A percentile compares a stretch with the other conserved stretches of the same genome.
Conservation (phyloP, 30 jellyfish, hydroid and myxozoan genomes). For the Pseudorhiza aurosa region DNA sequence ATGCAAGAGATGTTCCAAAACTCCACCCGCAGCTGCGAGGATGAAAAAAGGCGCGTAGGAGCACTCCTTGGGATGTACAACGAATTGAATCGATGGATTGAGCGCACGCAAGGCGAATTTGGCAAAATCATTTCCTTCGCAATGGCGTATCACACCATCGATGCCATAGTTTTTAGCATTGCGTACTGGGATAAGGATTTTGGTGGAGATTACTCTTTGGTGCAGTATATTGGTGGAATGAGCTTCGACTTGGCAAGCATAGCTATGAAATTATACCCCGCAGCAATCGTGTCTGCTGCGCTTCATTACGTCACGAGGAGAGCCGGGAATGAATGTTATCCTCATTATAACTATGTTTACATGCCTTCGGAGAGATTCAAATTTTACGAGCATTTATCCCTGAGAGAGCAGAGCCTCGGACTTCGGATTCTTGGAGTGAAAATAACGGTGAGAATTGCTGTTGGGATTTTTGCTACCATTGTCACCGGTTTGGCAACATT, state of each 20-base stretch:
- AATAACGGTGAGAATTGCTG: constrained; percentile 66
- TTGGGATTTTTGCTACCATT: constrained; percentile 71
- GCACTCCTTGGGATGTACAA: constrained; percentile 51
- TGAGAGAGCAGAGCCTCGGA: constrained; percentile 67
- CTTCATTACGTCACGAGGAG: constrained; percentile 50
- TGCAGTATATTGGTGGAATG: constrained; percentile 75
- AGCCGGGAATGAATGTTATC: constrained; percentile 69
- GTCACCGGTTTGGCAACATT: constrained; percentile 71
- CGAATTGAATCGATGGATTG: constrained; percentile 79
- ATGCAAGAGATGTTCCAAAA: constrained; percentile 56
- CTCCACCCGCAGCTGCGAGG: constrained; percentile 36
- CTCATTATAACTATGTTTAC: constrained; percentile 7
- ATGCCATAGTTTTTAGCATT: constrained; percentile 64
- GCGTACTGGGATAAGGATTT: constrained; percentile 78
- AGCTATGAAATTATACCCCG: constrained; percentile 80
- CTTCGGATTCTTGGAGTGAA: constrained; percentile 76
- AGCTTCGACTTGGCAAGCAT: constrained; percentile 71
- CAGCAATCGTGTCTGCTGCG: constrained; percentile 72
- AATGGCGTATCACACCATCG: constrained; percentile 74
- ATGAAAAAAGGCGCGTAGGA: constrained; percentile 45
- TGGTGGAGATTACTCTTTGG: constrained; percentile 56
- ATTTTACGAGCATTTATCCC: constrained; percentile 55
- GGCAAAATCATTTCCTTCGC: constrained; percentile 79
- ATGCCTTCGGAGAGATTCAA: constrained; percentile 75
- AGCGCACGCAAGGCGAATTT: constrained; percentile 74